phyloP scores from a whole-genome alignment of 2,888 invertebrate species.

The Stramonita haemastoma region DNA sequence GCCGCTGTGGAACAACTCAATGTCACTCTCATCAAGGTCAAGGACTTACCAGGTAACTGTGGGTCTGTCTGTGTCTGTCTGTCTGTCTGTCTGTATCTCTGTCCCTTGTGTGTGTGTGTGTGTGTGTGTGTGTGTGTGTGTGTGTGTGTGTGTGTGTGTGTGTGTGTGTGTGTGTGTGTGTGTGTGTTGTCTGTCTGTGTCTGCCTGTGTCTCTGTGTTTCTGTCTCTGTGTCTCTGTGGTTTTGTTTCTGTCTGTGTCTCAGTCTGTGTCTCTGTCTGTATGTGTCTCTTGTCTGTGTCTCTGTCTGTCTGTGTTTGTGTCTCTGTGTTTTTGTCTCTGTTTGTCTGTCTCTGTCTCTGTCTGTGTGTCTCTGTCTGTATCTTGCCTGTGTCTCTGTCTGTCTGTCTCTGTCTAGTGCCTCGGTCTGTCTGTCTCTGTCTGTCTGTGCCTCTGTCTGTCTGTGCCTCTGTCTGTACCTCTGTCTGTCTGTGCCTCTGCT shows the following conservation, averaged over 20 bases:
- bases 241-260: background rate
- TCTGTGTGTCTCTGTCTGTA: background rate
- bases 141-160: background rate
- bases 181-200: background rate
- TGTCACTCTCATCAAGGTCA: constrained; percentile 69
- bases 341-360: background rate
- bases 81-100: background rate
- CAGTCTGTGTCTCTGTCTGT: background rate
- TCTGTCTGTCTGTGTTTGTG: background rate
- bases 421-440: background rate
- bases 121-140: background rate
- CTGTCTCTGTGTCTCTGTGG: background rate
- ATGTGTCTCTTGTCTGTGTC: too few relatives aligned
- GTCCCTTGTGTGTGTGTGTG: background rate
- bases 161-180: background rate
- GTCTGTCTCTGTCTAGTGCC: too few relatives aligned
- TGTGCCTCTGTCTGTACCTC: too few relatives aligned
- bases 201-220: background rate
- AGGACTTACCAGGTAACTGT: constrained; percentile 63
- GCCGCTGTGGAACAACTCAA: constrained; percentile 61
- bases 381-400: too few relatives aligned
- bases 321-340: background rate
- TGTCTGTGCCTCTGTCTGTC: background rate
- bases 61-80: too few relatives aligned
- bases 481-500: background rate